A percentile compares a stretch with the other conserved stretches of the same genome.
Evolutionary conservation across 2,113 vertebrate genomes (phyloP).

Genomic region (Oncorhynchus kisutch): DNA sequence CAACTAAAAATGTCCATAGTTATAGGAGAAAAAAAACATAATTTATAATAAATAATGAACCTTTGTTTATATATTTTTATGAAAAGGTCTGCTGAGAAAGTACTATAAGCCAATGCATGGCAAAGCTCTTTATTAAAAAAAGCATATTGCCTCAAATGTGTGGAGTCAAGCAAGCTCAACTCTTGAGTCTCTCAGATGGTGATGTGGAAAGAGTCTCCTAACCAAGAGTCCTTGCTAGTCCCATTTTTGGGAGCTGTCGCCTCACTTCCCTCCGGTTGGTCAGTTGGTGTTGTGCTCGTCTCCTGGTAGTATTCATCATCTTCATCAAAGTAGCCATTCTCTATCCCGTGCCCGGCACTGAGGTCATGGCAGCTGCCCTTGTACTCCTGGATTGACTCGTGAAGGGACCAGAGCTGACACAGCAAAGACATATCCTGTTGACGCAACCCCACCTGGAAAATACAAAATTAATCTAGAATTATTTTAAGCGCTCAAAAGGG

Average conservation of each 20-base stretch:
- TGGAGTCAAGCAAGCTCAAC: not conserved
- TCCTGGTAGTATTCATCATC: slow-evolving; percentile 90
- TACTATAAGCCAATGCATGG: slow-evolving; percentile 28
- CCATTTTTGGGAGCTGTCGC: slow-evolving; percentile 58
- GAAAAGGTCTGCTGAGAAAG: slow-evolving; percentile 49
- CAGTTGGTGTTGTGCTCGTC: slow-evolving; percentile 70
- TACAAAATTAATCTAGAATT: not conserved
- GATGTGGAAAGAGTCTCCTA: slow-evolving; percentile 78
- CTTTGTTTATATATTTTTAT: slow-evolving; percentile 69
- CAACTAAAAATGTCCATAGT: not conserved
- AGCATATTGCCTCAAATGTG: slow-evolving; percentile 40
- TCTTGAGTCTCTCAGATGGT: slow-evolving; percentile 61
- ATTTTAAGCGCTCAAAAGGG: too few relatives aligned
- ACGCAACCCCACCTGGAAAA: slow-evolving; percentile 87
- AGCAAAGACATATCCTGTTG: slow-evolving; percentile 98
- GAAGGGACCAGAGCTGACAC: slow-evolving; percentile 95
- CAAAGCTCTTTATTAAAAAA: slow-evolving; percentile 36
- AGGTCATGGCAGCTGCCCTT: slow-evolving; percentile 93
- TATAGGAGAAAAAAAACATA: slow-evolving; percentile 41
- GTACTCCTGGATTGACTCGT: slow-evolving; percentile 98
- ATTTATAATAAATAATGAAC: slow-evolving; percentile 76
- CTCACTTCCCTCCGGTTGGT: slow-evolving; percentile 64
- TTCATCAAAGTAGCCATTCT: slow-evolving; percentile 95
- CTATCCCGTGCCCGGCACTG: slow-evolving; percentile 84
- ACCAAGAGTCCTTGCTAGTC: slow-evolving; percentile 75